phyloP scores from a whole-genome alignment of 2,888 invertebrate species.

The Caradrina clavipalpis region DNA sequence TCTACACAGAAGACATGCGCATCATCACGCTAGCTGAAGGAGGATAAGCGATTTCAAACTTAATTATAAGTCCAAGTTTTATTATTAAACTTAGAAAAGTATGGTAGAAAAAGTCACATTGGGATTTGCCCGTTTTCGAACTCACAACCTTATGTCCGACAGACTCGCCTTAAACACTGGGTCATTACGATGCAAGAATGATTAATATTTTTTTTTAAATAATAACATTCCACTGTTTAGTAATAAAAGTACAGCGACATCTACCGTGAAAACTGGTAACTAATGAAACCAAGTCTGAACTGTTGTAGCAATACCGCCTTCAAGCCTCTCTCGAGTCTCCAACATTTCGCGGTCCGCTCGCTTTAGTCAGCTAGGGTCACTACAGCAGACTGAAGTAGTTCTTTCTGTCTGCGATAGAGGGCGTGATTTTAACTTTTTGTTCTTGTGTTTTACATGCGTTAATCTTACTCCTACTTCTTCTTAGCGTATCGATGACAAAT shows the following conservation, averaged over 20 bases:
- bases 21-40: too few relatives aligned
- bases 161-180: too few relatives aligned
- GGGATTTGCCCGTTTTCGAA: too few relatives aligned
- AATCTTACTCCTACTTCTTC: too few relatives aligned
- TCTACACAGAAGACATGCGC: too few relatives aligned
- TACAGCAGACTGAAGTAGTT: constrained; percentile 3
- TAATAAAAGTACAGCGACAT: constrained; percentile 35
- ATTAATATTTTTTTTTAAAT: background rate
- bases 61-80: too few relatives aligned
- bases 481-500: too few relatives aligned
- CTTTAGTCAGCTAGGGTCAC: background rate
- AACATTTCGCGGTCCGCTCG: background rate
- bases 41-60: too few relatives aligned
- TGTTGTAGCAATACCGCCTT: background rate
- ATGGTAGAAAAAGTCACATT: too few relatives aligned
- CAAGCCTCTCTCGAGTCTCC: background rate
- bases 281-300: background rate
- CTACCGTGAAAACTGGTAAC: constrained; percentile 7
- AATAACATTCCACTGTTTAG: background rate
- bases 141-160: too few relatives aligned
- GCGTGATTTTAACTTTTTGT: constrained; percentile 30
- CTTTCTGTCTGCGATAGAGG: constrained; percentile 17
- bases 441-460: constrained; percentile 1
- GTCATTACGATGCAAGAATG: too few relatives aligned
- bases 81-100: too few relatives aligned